phyloP scores from a whole-genome alignment of 1,140 invertebrate genomes.

The Panonychus citri region DNA sequence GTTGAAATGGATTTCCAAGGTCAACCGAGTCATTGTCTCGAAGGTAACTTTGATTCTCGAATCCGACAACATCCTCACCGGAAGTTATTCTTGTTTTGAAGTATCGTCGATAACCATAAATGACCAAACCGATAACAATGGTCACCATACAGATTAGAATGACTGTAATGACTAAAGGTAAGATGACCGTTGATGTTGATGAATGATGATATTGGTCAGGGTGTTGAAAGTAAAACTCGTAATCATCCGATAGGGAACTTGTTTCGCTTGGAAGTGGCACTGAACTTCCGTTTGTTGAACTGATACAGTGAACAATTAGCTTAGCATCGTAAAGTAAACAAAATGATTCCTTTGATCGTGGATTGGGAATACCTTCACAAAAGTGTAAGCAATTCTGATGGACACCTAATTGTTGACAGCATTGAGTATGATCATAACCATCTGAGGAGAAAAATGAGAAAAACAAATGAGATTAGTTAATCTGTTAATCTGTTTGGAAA shows the following conservation, averaged over 20 bases:
- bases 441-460: background rate
- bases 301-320: background rate
- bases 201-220: background rate
- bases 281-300: background rate
- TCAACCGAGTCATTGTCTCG: conserved; percentile 1
- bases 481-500: too few relatives aligned
- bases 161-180: background rate
- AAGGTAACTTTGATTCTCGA: background rate
- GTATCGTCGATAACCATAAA: background rate
- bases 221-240: background rate
- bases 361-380: background rate
- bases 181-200: background rate
- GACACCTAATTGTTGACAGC: background rate
- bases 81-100: background rate
- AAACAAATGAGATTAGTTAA: background rate
- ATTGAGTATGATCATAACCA: background rate
- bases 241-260: background rate
- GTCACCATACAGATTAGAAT: background rate
- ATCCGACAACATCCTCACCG: background rate
- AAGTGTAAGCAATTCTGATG: background rate
- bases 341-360: background rate
- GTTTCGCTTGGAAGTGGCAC: background rate
- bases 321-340: background rate
- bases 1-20: background rate
- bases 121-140: background rate